Evolutionary conservation across 2,888 invertebrate species (phyloP).

Genomic region (Pachliopta kotzebuea): DNA sequence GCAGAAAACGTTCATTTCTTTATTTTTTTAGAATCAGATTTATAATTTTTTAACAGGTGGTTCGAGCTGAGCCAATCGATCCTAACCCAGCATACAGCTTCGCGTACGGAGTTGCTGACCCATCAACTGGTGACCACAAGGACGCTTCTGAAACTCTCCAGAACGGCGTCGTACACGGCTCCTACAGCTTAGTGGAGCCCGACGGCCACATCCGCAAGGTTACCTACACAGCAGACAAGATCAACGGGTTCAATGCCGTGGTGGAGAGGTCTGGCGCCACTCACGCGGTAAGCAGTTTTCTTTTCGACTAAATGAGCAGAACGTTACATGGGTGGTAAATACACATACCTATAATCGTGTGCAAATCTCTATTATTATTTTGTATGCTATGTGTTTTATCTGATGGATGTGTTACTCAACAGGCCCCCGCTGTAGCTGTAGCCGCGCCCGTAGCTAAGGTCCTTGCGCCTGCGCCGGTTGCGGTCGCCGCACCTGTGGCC

Average conservation of each 20-base stretch:
- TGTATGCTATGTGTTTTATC: background rate
- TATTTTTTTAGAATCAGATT: too few relatives aligned
- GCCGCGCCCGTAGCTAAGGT: conserved; percentile 50
- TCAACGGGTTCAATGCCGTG: conserved; percentile 77
- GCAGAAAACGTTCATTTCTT: background rate
- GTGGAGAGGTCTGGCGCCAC: conserved; percentile 70
- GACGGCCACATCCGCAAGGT: conserved; percentile 74
- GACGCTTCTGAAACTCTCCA: conserved; percentile 73
- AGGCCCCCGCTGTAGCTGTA: conserved; percentile 48
- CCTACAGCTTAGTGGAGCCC: conserved; percentile 76
- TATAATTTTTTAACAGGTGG: conserved; percentile 44
- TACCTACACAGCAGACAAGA: conserved; percentile 77
- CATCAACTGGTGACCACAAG: conserved; percentile 76
- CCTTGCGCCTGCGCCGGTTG: conserved; percentile 57
- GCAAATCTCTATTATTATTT: too few relatives aligned
- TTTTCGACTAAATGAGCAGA: background rate
- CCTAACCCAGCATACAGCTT: conserved; percentile 78
- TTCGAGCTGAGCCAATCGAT: conserved; percentile 71
- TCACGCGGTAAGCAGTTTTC: conserved; percentile 57
- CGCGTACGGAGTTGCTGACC: conserved; percentile 75
- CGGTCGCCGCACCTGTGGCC: conserved; percentile 60
- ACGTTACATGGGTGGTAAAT: background rate
- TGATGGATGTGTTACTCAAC: conserved; percentile 12
- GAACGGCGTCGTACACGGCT: conserved; percentile 77
- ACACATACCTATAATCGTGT: background rate